Conservation (phyloP, 2,113 vertebrate species). For the Trematocara zebra region DNA sequence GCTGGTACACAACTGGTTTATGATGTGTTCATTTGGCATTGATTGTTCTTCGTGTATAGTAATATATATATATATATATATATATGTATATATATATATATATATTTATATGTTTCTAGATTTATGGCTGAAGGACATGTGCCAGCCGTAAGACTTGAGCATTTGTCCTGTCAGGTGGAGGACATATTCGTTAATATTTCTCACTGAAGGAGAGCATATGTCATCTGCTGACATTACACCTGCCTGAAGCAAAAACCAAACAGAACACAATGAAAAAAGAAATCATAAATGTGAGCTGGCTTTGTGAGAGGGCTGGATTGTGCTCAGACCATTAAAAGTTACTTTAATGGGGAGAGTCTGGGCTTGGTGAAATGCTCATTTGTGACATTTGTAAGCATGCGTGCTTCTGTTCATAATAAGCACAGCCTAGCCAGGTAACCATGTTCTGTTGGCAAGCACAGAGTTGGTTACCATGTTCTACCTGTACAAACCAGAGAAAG, state of each 20-base stretch:
- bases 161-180: not conserved
- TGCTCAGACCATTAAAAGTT: not conserved
- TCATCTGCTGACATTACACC: not conserved
- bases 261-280: not conserved
- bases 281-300: not conserved
- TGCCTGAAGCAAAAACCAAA: not conserved
- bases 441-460: not conserved
- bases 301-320: not conserved
- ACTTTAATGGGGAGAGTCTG: not conserved
- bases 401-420: not conserved
- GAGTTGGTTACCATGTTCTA: not conserved
- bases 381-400: not conserved
- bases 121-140: not conserved
- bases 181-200: not conserved
- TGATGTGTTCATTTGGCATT: not conserved
- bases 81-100: no score
- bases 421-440: not conserved
- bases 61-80: not conserved
- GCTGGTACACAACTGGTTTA: not conserved
- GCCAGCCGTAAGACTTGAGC: not conserved
- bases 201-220: not conserved
- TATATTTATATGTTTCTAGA: not conserved
- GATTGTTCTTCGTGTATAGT: rapidly evolving
- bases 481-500: constrained; percentile 5
- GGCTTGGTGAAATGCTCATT: not conserved